Evolutionary conservation across 1,140 invertebrate species (phyloP), one percentile per base, ranked within the genome.

Genomic region (Andricus grossulariae): DNA sequence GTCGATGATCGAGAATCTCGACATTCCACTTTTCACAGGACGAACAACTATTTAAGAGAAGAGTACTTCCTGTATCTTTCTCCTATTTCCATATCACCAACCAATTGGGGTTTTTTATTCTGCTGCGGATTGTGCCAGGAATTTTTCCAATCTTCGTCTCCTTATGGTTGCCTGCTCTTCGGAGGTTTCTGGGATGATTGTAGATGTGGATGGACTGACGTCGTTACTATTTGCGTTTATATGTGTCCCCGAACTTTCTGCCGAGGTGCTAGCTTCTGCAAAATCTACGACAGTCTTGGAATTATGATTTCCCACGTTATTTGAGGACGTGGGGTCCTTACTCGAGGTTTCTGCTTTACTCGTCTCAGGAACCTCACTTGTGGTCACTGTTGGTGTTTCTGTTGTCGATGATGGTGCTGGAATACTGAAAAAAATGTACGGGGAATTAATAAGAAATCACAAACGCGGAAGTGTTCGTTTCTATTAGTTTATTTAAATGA

Each of bases 91-190:
- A 32, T 10, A 73, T 54, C 19, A 73, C n/a, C 39, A n/a, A 16
- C 19, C 21, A 66, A 25, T 39, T 66, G 12, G 10, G 6, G 39
- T 18, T 13, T 50, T 70, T 72, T 78, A 84, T 74, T 82, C 81
- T 11, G 78, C 18, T 32, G 74, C 50, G 0, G 74, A 5, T 71
- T 78, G 76, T 10, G 66, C 51, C 66, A 86, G 78, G 85, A 95
- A 96, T 91, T 95, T 95, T 88, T 94, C 93, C 90, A 96, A 91
- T 87, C 95, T 93, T 87, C 95, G 92, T 90, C 94, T 93, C 89
- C 95, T 93, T 50, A 96, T 60, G 74, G 89, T 89, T 72, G 91
- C 89, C 66, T 91, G 89, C 83, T 95, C 94, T 57, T 84, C 88
- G 5, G 82, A 82, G 49, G 83, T 76, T 73, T 88, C 85, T 2